Conservation (phyloP, 2,113 vertebrate species). For the Gambusia affinis region DNA sequence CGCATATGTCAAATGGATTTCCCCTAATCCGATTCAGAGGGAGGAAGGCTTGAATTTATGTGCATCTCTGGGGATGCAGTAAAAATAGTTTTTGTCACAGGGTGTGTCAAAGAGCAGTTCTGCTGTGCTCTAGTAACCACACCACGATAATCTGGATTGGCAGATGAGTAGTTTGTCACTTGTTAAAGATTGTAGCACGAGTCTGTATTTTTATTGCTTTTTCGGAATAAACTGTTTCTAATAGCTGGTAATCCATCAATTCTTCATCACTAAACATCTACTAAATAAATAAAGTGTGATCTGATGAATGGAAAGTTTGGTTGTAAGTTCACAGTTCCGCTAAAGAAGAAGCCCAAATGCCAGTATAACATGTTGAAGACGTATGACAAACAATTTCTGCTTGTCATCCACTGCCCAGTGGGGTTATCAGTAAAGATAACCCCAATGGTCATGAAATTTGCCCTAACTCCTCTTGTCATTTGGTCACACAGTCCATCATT, state of each 20-base stretch:
- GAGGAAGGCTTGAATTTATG: constrained; percentile 35
- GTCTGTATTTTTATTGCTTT: constrained; percentile 5
- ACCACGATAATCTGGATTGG: neutral
- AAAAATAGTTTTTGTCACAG: constrained; percentile 14
- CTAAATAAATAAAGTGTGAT: neutral
- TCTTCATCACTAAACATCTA: too few species aligned
- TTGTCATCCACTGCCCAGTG: neutral
- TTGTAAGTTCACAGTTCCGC: neutral
- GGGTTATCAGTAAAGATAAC: too few species aligned
- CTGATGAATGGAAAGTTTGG: neutral
- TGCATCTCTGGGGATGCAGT: constrained; percentile 32
- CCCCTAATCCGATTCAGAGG: constrained; percentile 46
- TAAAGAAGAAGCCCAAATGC: too few species aligned
- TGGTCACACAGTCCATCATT: too few species aligned
- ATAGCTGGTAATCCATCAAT: neutral
- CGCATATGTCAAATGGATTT: constrained; percentile 45
- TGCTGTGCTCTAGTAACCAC: constrained; percentile 2
- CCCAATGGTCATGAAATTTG: too few species aligned
- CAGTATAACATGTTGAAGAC: too few species aligned
- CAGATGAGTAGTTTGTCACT: neutral
- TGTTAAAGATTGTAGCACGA: constrained; percentile 17
- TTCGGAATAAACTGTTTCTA: constrained; percentile 24
- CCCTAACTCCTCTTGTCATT: too few species aligned
- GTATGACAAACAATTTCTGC: neutral
- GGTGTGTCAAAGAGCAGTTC: neutral